phyloP scores from a whole-genome alignment of 2,113 vertebrate species.

The Leptocoma aspasia region DNA sequence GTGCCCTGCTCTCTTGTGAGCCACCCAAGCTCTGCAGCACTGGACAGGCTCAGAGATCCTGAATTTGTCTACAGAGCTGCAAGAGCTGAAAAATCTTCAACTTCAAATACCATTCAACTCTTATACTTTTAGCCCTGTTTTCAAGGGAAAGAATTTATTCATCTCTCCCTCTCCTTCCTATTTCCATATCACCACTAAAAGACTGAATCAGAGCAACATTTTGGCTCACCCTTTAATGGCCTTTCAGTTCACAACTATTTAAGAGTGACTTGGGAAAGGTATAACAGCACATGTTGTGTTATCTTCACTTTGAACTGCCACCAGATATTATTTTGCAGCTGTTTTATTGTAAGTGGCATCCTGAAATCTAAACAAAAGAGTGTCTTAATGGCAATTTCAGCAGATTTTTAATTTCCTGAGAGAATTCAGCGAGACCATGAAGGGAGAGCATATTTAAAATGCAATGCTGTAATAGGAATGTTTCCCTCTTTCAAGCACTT shows the following conservation, averaged over 20 bases:
- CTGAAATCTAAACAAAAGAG: constrained; percentile 5
- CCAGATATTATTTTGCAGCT: constrained; percentile 43
- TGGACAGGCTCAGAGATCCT: neutral
- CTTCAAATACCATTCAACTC: neutral
- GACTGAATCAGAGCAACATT: neutral
- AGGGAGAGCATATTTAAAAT: neutral
- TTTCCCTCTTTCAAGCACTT: neutral
- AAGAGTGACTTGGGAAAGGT: constrained; percentile 9
- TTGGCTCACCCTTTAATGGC: neutral
- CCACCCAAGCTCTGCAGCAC: neutral
- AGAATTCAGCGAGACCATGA: neutral
- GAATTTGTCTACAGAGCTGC: neutral
- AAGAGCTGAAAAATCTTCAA: neutral
- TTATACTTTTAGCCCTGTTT: neutral
- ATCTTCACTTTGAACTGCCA: constrained; percentile 26
- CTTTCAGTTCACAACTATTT: neutral
- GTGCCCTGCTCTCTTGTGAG: neutral
- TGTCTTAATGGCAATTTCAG: constrained; percentile 26
- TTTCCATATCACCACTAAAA: neutral
- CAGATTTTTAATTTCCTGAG: constrained; percentile 56
- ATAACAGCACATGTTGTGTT: neutral
- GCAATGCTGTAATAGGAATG: neutral
- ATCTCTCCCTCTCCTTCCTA: neutral
- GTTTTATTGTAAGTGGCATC: constrained; percentile 29
- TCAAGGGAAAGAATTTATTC: neutral